Conservation (phyloP, 2,888 invertebrate genomes). For the Spodoptera picta region DNA sequence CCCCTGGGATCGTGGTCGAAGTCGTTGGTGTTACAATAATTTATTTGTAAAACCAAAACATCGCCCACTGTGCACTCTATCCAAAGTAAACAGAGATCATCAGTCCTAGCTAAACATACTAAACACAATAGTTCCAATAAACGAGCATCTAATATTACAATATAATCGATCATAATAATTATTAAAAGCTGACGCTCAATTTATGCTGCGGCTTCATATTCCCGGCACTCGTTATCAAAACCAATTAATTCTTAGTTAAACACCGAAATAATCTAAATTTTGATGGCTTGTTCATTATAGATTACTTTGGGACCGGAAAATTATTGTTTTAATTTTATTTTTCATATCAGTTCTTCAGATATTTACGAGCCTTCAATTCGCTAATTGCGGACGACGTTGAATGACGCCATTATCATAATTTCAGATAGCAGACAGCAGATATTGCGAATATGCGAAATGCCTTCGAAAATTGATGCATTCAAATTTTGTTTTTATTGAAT, state of each 20-base stretch:
- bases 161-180: not conserved
- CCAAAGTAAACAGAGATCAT: no score
- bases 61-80: no score
- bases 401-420: slow-evolving; percentile 31
- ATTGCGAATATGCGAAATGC: slow-evolving; percentile 1
- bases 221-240: slow-evolving; percentile 8
- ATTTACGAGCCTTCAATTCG: slow-evolving; percentile 7
- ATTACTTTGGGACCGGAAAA: not conserved
- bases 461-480: not conserved
- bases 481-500: slow-evolving; percentile 19
- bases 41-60: no score
- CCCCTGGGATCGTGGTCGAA: no score
- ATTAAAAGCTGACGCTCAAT: not conserved
- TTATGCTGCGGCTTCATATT: slow-evolving; percentile 6
- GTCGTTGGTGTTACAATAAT: no score
- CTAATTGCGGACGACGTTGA: slow-evolving; percentile 15
- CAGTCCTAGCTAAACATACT: no score
- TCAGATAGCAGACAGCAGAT: not conserved
- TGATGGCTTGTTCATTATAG: not conserved
- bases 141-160: not conserved
- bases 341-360: slow-evolving; percentile 5
- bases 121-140: not conserved
- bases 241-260: slow-evolving; percentile 12
- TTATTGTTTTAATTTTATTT: not conserved
- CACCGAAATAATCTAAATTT: slow-evolving; percentile 9